A percentile compares a stretch with the other conserved stretches of the same genome.
These are phyloP conservation scores for Monodelphis domestica DNA, from an alignment of 2,797 vertebrate genomes.

Conservation along the genomic window DNA sequence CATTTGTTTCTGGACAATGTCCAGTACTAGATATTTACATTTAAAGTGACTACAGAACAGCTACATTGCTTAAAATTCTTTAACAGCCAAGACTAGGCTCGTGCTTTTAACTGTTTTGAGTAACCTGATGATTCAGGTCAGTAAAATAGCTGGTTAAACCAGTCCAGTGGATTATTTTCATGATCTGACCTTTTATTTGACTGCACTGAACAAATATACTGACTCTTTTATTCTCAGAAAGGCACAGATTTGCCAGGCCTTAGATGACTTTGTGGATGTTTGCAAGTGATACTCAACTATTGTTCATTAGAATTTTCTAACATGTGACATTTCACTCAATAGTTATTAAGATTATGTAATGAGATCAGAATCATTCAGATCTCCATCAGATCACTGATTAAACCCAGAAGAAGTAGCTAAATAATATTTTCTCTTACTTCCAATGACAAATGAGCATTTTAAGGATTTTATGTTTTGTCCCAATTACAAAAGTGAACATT, in stretches of 20 bases:
- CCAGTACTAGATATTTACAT: not conserved
- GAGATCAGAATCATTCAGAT: not conserved
- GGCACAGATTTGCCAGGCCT: not conserved
- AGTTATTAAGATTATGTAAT: not conserved
- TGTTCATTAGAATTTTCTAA: not conserved
- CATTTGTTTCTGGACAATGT: not conserved
- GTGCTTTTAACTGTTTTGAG: not conserved
- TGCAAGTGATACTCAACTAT: not conserved
- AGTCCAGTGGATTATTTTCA: not conserved
- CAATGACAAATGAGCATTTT: not conserved
- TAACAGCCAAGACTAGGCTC: not conserved
- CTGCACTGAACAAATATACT: not conserved
- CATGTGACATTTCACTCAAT: not conserved
- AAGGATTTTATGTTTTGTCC: not conserved
- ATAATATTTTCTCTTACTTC: not conserved
- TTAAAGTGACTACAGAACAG: not conserved
- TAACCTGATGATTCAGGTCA: not conserved
- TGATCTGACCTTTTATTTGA: not conserved
- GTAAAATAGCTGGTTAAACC: not conserved
- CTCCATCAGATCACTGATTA: not conserved
- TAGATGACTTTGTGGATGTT: not conserved
- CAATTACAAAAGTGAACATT: not conserved
- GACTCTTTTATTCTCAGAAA: not conserved
- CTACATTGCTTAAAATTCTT: not conserved
- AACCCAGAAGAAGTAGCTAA: not conserved